Base-by-base conservation (phyloP, 2,888 invertebrate species). In the Drosophila mimica region DNA sequence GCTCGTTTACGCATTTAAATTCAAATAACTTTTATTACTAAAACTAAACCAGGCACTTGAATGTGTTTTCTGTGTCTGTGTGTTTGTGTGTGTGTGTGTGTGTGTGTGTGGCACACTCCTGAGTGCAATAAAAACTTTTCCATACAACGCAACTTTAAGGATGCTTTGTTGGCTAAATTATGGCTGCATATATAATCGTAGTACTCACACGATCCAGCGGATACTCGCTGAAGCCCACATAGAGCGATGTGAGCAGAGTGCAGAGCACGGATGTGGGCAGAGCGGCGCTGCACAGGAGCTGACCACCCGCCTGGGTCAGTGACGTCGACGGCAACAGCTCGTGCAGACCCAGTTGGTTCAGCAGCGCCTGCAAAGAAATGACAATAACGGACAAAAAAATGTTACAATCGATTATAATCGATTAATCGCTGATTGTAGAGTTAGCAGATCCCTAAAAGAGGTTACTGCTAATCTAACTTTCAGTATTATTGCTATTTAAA, bases 131-230 rank as follows among this genome's bases (percentile, higher is more conserved):
- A 89, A 89, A 89, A 87, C 83, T 87, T 88, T 89, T 78, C 75
- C 83, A 80, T 87, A 79, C 86, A 77, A 83, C 67, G 59, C 69
- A 71, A 80, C 70, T 81, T 83, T 74, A 69, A 82, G 75, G 69
- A 70, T 74, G 83, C 77, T 88, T 87, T 87, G 88, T 79, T 86
- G 79, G 79, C 80, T 87, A 90, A 90, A 82, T 88, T 88, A 88
- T 87, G 83, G 82, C 77, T 70, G 79, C 69, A 79, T 79, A 79
- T 76, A 76, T 82, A 84, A 83, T 86, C 74, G 82, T 88, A 91
- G 91, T 92, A 91, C 92, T 92, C 86, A 92, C 92, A 86, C 92
- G 91, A 91, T 92, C 92, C 91, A 91, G 80, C 81, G 91, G 89
- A 87, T 89, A 92, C 83, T 91, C 92, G 81, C 92, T 92, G 83